These are phyloP conservation scores for Hemistola chrysoprasaria DNA, from an alignment of 2,888 invertebrate genomes.

Conservation along the genomic window DNA sequence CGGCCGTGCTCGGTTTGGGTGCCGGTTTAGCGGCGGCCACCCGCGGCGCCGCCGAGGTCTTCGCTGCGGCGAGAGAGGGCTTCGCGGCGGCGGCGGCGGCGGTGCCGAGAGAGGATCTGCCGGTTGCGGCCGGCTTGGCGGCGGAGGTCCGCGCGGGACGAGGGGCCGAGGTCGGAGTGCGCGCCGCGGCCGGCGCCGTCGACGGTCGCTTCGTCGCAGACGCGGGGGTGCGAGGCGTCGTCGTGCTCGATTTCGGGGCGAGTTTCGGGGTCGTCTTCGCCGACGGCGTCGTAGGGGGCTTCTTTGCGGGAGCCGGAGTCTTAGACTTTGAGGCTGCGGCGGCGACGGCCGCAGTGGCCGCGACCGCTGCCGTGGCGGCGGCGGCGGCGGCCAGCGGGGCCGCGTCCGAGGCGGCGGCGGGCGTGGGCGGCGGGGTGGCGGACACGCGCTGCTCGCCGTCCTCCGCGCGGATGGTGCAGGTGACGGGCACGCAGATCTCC, in stretches of 20 bases:
- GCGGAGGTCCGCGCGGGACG: conserved; percentile 36
- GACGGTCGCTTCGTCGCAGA: conserved; percentile 33
- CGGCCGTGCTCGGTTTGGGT: conserved; percentile 4
- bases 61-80: conserved; percentile 23
- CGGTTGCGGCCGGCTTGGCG: conserved; percentile 20
- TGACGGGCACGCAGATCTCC: conserved; percentile 75
- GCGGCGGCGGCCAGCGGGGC: conserved; percentile 50
- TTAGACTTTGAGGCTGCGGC: conserved; percentile 32
- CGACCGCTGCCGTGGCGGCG: conserved; percentile 40
- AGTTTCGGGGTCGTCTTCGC: conserved; percentile 38
- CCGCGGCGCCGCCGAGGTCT: conserved; percentile 24
- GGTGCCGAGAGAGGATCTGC: conserved; percentile 19
- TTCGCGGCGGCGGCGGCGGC: conserved; percentile 21
- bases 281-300: conserved; percentile 44
- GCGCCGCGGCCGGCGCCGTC: conserved; percentile 40
- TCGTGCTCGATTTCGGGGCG: conserved; percentile 36
- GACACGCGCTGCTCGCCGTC: conserved; percentile 49
- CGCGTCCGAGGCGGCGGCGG: conserved; percentile 44
- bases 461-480: conserved; percentile 58
- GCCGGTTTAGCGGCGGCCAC: conserved; percentile 10
- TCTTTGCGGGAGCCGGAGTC: conserved; percentile 38
- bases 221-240: conserved; percentile 38
- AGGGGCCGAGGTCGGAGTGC: conserved; percentile 35
- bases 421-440: conserved; percentile 41
- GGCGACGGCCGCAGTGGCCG: conserved; percentile 27